Base-by-base conservation (phyloP, 2,113 vertebrate species). In the Scomber scombrus region DNA sequence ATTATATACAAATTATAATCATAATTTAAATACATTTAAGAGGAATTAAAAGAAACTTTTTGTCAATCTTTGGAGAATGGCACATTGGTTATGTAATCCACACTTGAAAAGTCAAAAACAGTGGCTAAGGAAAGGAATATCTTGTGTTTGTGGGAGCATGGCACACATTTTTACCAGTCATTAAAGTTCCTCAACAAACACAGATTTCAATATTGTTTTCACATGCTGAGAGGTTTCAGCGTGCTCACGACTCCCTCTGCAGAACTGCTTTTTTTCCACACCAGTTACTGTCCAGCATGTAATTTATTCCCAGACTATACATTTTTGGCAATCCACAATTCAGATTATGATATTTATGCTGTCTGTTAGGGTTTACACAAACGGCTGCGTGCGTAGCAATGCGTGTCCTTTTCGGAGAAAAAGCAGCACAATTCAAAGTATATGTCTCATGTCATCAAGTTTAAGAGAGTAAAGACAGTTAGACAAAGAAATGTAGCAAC, bases 251-350 rank as follows among this genome's bases (percentile, higher is more conserved):
- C 19, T 67, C 52, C 34, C 69, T 78, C 66, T 75, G 68, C 88
- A 88, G 80, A 75, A 91, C 91, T 93, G 85, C 92, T 94, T 94
- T 92, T 94, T 94, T 95, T 93, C 92, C 80, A 78, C 81, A 80
- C 84, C 90, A 92, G 60, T 83, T 86, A 85, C 94, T 86, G 80
- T 88, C 88, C 85, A 91, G 83, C 84, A 57, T 95, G 84, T 95
- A 86, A 96, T 96, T 95, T 94, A 90, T 95, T 93, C 88, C 80
- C 74, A 83, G 91, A 91, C 88, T 93, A 88, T 88, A 91, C 76
- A 94, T 93, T 90, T 94, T 92, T 85, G 86, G 82, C 85, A 7
- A 40, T 86, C 92, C 85, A 84, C 85, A 92, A 85, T 90, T 93
- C 86, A 81, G 81, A 94, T 94, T 93, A 95, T 64, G 51, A 68